Base-by-base conservation (phyloP, 1,140 invertebrate species). In the Schlechtendalia chinensis region DNA sequence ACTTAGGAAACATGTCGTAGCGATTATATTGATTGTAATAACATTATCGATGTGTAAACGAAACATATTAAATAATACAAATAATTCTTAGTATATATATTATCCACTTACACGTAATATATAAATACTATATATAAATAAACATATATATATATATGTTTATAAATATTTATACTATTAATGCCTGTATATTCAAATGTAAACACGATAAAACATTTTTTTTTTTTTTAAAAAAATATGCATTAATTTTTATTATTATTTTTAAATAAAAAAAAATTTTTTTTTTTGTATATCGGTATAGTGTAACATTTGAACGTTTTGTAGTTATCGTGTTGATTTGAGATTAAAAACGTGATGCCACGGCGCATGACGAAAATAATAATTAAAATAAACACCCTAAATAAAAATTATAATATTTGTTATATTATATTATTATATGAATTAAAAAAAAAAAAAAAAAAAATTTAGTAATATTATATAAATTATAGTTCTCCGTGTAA, bases 401-500 rank as follows among this genome's bases (percentile, higher is more conserved):
- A 75, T 24, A 47, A 58, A 75, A 59, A 75, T 39, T 59, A 75
- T 58, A 58, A 75, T 75, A 75, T 75, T 75, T 75, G 72, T 75
- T 75, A 59, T 59, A 75, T 75, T 75, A 75, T 77, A 50, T 50
- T 50, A 50, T 50, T 6, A 50, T 50, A 58, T 22, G 59, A 58
- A 58, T 56, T 54, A 29, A 72, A 74, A 56, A 58, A 75, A 58
- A 59, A 50, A 50, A 50, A 50, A 50, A 69, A 69, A 47, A 22
- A 54, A 29, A 54, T 56, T 58, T 77, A 58, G n/a, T 77, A 72
- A 22, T 77, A 77, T 59, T 77, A 77, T 77, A 77, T 77, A 59
- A 58, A 77, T 77, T 39, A 39, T 77, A 77, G 72, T 77, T 77
- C 72, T 77, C 54, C 59, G 72, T 77, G 72, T 77, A 77, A 58